Evolutionary conservation across 2,113 vertebrate species (phyloP), one percentile per base, ranked within the genome.

Genomic region (Callipepla squamata): DNA sequence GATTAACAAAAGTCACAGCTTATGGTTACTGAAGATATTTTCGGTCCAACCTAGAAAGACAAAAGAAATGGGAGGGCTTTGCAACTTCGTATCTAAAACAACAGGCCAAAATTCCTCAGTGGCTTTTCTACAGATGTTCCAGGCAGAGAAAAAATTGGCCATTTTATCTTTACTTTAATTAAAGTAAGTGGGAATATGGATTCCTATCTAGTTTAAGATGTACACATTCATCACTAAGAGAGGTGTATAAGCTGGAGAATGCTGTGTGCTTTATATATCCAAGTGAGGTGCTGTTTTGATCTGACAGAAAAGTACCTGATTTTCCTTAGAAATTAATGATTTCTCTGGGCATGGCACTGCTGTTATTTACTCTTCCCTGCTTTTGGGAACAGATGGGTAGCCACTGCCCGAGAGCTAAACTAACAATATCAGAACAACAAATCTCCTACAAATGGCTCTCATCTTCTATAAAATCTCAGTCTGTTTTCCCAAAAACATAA

Each of bases 61-160:
- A 14, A 68, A 81, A 89, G 30, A 90, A 83, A 80, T 13, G 19
- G 48, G 73, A 91, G n/a, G 44, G 50, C 13, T 61, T 85, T 90
- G 61, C 22, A 92, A 77, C 76, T 95, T 87, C 87, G 38, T 72
- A 21, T 30, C 40, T 85, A 59, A 93, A 94, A 69, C 80, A 88
- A 81, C 21, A 93, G 84, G 58, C 40, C 47, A 63, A 58, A 89
- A 79, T 68, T 42, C 42, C 34, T 79, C 72, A 66, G 42, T 77
- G 85, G 59, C 42, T 78, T 75, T 83, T 89, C 80, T 78, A 62
- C 88, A 86, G 73, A 92, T 75, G 44, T 65, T 81, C 47, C 79
- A 83, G 47, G n/a, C 75, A 80, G 34, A 63, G 34, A 87, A 87
- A 92, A 92, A 77, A 36, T 9, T 44, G 45, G 50, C 45, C 25